Evolutionary conservation across 1,140 invertebrate species (phyloP), one percentile per base, ranked within the genome.

Genomic region (Solenopsis invicta): DNA sequence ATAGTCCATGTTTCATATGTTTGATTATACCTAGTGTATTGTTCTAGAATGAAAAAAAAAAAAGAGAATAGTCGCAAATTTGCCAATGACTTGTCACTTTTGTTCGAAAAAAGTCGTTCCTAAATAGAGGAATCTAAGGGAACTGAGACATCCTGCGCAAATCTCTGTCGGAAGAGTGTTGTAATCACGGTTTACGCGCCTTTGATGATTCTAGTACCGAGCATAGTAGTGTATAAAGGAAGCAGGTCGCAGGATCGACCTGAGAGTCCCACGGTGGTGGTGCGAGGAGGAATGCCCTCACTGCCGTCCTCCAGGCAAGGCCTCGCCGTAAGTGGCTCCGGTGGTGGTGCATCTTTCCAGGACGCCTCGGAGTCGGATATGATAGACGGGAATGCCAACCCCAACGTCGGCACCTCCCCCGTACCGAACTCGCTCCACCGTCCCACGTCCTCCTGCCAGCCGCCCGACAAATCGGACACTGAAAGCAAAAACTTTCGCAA

Each of bases 221-320:
- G 93, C 88, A 95, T 95, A 94, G 94, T 95, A 89, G 95, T 95
- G 87, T 94, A 94, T 93, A 95, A 94, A 89, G 92, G 92, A 80
- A 87, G 84, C 90, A 94, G 93, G 91, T 94, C 93, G 86, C 90
- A 93, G 37, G 93, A 92, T 76, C 92, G 94, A 91, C 93, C 93
- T 91, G 93, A 93, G 82, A 93, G 94, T 93, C 93, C 94, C 87
- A 93, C 90, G 86, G 93, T 93, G 89, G 92, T 93, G 90, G 92
- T 92, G 88, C 92, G 92, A 89, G 92, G 93, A 93, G 94, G 94
- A 92, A 94, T 95, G 93, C 95, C 95, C 91, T 94, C 95, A 78
- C 90, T 94, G 92, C 93, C 94, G 88, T 93, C 92, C 87, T 90
- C 93, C 81, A 94, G 92, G 87, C 93, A 94, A 92, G 93, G 88